Evolutionary conservation across 2,888 invertebrate genomes (phyloP).

Genomic region (Synanthedon tipuliformis): DNA sequence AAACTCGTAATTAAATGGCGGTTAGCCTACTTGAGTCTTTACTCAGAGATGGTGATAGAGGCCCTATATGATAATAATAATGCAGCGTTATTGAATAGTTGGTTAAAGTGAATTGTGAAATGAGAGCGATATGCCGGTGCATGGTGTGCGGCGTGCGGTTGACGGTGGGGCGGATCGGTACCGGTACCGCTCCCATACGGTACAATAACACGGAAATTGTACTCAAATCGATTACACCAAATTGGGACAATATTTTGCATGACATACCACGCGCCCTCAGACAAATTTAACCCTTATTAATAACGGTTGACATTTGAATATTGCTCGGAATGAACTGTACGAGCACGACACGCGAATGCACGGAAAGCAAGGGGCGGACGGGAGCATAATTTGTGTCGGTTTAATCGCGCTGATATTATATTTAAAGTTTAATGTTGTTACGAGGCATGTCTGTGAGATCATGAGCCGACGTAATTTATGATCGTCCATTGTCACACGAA

Average conservation of each 20-base stretch:
- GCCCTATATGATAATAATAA: too few species aligned
- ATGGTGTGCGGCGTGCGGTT: constrained; percentile 3
- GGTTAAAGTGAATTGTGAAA: too few species aligned
- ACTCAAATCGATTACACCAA: constrained; percentile 36
- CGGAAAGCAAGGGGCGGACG: constrained; percentile 1
- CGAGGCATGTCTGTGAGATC: too few species aligned
- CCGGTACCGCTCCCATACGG: constrained; percentile 10
- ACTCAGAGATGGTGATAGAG: too few species aligned
- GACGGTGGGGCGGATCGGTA: constrained; percentile 15
- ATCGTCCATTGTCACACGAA: constrained; percentile 1
- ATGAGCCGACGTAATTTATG: too few species aligned
- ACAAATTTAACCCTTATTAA: constrained; percentile 1
- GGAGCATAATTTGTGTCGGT: constrained; percentile 1
- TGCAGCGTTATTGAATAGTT: too few species aligned
- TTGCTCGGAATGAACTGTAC: background rate
- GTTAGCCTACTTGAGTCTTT: too few species aligned
- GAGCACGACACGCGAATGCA: constrained; percentile 5
- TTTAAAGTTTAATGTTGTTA: too few species aligned
- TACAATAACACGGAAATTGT: constrained; percentile 21
- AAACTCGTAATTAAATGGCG: too few species aligned
- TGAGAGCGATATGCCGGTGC: too few species aligned
- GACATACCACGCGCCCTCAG: constrained; percentile 6
- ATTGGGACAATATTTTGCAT: constrained; percentile 27
- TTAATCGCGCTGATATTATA: constrained; percentile 1
- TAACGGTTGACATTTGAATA: background rate